A percentile compares a stretch with the other conserved stretches of the same genome.
phyloP scores from a whole-genome alignment of 2,888 invertebrate species.

The Celastrina argiolus region DNA sequence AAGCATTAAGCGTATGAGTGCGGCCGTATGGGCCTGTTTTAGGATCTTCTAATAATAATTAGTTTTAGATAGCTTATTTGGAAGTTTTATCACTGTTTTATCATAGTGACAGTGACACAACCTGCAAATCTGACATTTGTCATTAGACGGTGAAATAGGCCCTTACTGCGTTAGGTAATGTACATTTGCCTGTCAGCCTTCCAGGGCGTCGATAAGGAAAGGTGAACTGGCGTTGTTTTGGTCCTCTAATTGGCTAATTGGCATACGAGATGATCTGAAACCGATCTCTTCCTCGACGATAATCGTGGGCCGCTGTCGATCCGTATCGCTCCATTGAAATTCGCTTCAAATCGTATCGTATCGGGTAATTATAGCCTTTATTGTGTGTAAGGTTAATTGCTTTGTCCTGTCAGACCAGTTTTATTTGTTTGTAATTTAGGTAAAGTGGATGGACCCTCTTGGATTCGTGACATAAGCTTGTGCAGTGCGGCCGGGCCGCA shows the following conservation, averaged over 20 bases:
- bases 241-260: slow-evolving; percentile 77
- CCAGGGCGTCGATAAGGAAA: slow-evolving; percentile 11
- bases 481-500: too few relatives aligned
- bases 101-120: too few relatives aligned
- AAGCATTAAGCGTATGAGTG: too few relatives aligned
- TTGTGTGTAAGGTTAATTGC: slow-evolving; percentile 29
- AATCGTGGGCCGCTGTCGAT: slow-evolving; percentile 58
- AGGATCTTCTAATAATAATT: too few relatives aligned
- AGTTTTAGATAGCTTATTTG: too few relatives aligned
- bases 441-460: neutral
- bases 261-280: slow-evolving; percentile 68
- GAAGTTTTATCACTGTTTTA: too few relatives aligned
- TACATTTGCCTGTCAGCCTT: neutral
- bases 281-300: slow-evolving; percentile 72
- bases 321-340: slow-evolving; percentile 68
- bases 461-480: too few relatives aligned
- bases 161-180: neutral
- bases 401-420: slow-evolving; percentile 22
- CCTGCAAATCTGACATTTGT: too few relatives aligned
- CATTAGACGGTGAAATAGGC: too few relatives aligned
- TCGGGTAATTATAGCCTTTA: slow-evolving; percentile 32
- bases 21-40: too few relatives aligned
- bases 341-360: slow-evolving; percentile 43
- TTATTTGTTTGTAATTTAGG: slow-evolving; percentile 20
- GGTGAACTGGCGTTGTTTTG: slow-evolving; percentile 49